Base-by-base conservation (phyloP, 2,888 invertebrate species). In the Panzeria rudis region DNA sequence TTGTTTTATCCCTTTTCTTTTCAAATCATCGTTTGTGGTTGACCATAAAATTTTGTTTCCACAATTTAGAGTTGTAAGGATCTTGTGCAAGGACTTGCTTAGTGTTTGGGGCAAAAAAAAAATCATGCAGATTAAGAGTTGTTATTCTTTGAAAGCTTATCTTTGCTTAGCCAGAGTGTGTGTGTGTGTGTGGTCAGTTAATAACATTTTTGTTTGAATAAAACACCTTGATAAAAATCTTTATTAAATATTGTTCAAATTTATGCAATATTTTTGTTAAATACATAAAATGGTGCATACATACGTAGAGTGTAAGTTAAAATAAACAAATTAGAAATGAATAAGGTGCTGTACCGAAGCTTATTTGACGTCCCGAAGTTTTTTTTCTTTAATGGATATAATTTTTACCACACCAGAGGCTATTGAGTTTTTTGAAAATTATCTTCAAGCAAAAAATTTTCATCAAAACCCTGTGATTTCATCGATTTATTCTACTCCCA, bases 161-260 rank as follows among this genome's bases (percentile, higher is more conserved):
- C 89, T 88, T 23, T 85, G 88, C 82, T 83, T 88, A 87, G 85
- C 83, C 89, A 88, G 85, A 13, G 8, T 38, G 38, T 38, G 29
- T 29, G 29, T 29, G 29, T 69, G 25, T 44, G 41, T 72, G 77
- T 77, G 64, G 89, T 88, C 89, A 89, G 88, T 89, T 86, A 89
- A 89, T 87, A 86, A 86, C 79, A 83, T 62, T 75, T 25, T 59
- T 71, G 50, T 69, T 80, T 64, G 23, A 41, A 38, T 62, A 62
- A 75, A 86, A 54, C 23, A 61, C 15, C 68, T 69, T 64, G 84
- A 86, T 83, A 78, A 4, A 52, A 75, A 86, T 85, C 85, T 82
- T 62, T 64, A 62, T 47, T 72, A 50, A 71, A 66, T 73, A 8
- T 17, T 71, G 38, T 50, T 50, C 38, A n/a, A 38, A 50, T 29